Percentiles rank a stretch among this genome's conserved stretches.
Conservation (phyloP, 1,140 invertebrate species). For the Meloidogyne exigua region DNA sequence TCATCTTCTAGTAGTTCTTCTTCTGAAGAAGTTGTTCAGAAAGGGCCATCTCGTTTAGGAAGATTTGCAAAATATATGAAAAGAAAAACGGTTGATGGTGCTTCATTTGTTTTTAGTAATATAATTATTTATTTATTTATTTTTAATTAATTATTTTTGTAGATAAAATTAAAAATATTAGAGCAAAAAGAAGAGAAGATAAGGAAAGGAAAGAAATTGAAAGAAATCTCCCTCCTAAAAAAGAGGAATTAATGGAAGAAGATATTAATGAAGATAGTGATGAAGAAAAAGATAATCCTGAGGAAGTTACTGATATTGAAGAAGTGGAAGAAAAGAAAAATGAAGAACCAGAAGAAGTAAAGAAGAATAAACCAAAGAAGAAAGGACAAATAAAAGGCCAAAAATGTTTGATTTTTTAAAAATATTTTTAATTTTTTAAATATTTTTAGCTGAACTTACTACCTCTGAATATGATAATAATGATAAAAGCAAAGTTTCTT, state of each 20-base stretch:
- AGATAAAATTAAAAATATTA: conserved; percentile 3
- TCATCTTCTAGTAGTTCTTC: neutral
- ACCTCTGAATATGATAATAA: neutral
- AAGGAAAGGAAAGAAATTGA: neutral
- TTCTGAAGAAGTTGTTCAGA: neutral
- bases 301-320: neutral
- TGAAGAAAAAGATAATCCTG: neutral
- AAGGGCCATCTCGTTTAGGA: neutral
- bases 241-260: conserved; percentile 5
- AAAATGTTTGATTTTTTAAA: conserved; percentile 1
- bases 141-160: neutral
- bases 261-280: neutral
- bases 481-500: neutral
- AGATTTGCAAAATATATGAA: neutral
- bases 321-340: neutral
- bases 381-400: conserved; percentile 1
- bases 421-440: neutral
- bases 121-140: neutral
- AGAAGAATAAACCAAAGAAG: neutral
- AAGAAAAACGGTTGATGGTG: neutral
- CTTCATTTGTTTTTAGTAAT: neutral
- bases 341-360: neutral
- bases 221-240: neutral
- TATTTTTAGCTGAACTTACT: neutral
- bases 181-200: conserved; percentile 8